phyloP scores from a whole-genome alignment of 1,140 invertebrate genomes.

The Drosophila malerkotliana region DNA sequence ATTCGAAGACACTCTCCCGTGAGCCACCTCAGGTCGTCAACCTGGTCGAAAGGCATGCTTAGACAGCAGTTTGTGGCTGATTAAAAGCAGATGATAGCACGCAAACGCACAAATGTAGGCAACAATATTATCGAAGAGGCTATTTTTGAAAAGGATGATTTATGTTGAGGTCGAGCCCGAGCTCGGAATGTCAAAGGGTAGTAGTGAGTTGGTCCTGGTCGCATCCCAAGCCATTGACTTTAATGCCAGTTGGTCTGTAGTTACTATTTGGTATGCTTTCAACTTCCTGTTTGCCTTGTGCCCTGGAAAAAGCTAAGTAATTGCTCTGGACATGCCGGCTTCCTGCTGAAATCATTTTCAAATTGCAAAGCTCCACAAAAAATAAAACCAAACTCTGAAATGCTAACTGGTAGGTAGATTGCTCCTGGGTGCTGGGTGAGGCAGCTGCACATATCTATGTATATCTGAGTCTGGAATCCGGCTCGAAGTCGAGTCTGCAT shows the following conservation, averaged over 20 bases:
- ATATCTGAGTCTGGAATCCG: conserved; percentile 14
- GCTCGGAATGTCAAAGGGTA: conserved; percentile 24
- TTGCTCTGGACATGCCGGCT: conserved; percentile 70
- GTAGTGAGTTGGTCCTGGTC: conserved; percentile 7
- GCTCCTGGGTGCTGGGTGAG: neutral
- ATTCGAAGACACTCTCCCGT: conserved; percentile 47
- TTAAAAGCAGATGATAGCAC: conserved; percentile 68
- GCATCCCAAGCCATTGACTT: conserved; percentile 42
- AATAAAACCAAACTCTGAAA: conserved; percentile 31
- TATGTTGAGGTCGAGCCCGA: conserved; percentile 2
- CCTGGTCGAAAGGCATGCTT: conserved; percentile 46
- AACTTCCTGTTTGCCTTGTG: conserved; percentile 61
- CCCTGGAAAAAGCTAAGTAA: conserved; percentile 63
- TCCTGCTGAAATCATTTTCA: conserved; percentile 74
- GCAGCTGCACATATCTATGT: too few relatives aligned
- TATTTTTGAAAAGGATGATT: conserved; percentile 2
- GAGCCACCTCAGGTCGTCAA: conserved; percentile 9
- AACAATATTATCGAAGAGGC: conserved; percentile 9
- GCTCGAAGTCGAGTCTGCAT: conserved; percentile 27
- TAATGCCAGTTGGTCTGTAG: conserved; percentile 32
- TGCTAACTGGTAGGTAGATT: conserved; percentile 5
- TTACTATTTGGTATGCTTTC: conserved; percentile 39
- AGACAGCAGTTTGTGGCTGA: conserved; percentile 61
- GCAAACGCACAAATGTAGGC: conserved; percentile 53
- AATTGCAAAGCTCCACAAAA: conserved; percentile 50